Base-by-base conservation (phyloP, 1,140 invertebrate species). In the Diorhabda sublineata region DNA sequence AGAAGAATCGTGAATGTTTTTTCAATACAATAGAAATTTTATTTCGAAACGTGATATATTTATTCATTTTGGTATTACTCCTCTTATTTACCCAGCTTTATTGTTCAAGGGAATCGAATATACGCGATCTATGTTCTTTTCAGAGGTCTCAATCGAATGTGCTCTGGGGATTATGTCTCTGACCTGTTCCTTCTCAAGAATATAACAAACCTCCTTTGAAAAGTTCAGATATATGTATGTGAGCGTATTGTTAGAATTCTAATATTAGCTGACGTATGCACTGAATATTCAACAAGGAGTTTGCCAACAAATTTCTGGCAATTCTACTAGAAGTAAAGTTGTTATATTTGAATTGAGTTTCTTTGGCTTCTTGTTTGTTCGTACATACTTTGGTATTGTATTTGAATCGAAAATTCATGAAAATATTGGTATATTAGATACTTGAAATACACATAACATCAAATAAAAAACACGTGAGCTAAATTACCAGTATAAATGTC, bases 271-370 rank as follows among this genome's bases (percentile, higher is more conserved):
- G 47, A 52, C 47, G 47, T 52, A 52, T 52, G 47, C 47, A 52
- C 47, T 52, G 47, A 52, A 52, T 52, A 52, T 52, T 52, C 47
- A 52, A 52, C 47, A n/a, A 52, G 47, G 47, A 52, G 47, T 52
- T 52, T 52, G 47, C 47, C 47, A 52, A 52, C 47, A 52, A 52
- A 52, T 52, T 52, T n/a, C 47, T 3, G n/a, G 47, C n/a, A 6
- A 52, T 52, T 52, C 47, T n/a, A 52, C 47, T 8, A 52, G n/a
- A 52, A 52, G 47, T 52, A 52, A 52, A 52, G 47, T 52, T 52
- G 47, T 52, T 52, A 52, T 52, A 52, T 52, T 52, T 52, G 47
- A 52, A 52, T 52, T 52, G 47, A 52, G 47, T 52, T 52, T 52
- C 47, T 52, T 52, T 52, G 4, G 47, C 2, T 52, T 52, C 47